Conservation (phyloP, 2,113 vertebrate species). For the western clawed frog (Xenopus tropicalis) region DNA sequence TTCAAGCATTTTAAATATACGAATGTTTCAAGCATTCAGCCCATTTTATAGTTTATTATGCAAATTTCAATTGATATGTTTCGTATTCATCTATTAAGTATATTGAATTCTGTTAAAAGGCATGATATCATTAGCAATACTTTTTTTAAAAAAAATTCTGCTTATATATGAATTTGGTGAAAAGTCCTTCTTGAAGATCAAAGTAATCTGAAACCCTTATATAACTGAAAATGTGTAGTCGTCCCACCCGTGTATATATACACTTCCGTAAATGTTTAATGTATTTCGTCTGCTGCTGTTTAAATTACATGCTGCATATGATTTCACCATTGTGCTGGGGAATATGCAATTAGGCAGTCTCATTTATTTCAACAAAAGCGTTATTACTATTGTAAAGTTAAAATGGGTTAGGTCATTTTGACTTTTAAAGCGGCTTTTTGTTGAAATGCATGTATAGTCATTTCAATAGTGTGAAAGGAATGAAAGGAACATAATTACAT, state of each 20-base stretch:
- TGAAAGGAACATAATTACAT: slow-evolving; percentile 2
- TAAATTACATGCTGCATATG: slow-evolving; percentile 12
- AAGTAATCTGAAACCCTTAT: neutral
- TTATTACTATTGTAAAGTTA: slow-evolving; percentile 13
- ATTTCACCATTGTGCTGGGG: neutral
- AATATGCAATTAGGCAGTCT: slow-evolving; percentile 27
- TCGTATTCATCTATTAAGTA: too few species aligned
- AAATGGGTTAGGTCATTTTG: neutral
- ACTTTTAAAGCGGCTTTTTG: neutral
- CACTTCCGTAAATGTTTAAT: slow-evolving; percentile 5
- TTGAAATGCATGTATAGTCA: neutral
- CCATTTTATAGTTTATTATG: too few species aligned
- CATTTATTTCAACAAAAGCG: slow-evolving; percentile 18
- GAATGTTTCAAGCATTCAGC: too few species aligned
- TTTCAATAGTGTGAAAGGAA: neutral
- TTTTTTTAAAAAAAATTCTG: too few species aligned
- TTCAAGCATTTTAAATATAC: too few species aligned
- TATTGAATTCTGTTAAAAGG: too few species aligned
- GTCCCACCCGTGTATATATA: neutral
- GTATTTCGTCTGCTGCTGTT: slow-evolving; percentile 13
- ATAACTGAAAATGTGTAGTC: neutral
- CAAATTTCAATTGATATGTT: too few species aligned
- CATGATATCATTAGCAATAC: too few species aligned
- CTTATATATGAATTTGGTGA: neutral
- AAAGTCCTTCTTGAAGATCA: neutral